Base-by-base conservation (phyloP, 2,888 invertebrate species). In the Parochlus steinenii region DNA sequence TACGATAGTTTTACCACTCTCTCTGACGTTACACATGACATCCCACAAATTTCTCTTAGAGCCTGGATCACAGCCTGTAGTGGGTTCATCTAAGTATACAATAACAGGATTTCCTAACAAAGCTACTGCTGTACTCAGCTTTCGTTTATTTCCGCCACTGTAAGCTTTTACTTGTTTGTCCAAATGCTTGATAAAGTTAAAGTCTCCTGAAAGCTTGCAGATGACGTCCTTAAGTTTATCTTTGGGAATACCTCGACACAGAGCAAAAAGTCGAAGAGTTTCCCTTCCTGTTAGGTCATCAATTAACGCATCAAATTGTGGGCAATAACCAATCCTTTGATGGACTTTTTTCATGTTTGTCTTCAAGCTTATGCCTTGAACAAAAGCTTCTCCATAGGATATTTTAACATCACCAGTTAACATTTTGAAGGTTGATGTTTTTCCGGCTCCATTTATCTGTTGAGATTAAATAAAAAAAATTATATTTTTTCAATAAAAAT, bases 381-480 rank as follows among this genome's bases (percentile, higher is more conserved):
- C 64, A 54, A 60, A 73, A 3, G 72, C 76, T 39, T 73, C 68
- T 0, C 80, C 79, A 32, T 62, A 62, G 0, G 74, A 67, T n/a
- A 76, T 64, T 8, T 56, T 52, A 45, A 73, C 72, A 48, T 80
- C 81, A 0, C 83, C 82, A 41, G 82, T 82, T 42, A 83, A 58
- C 74, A 81, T 80, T 55, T 75, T 76, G 54, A 86, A 86, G 0
- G 83, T 82, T 1, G 74, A 73, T 1, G 79, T 80, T 53, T 81
- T 82, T 1, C 81, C 81, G 1, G 81, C 80, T 4, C 81, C 80
- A 50, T 82, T 81, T 2, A 79, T 71, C 1, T n/a, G 7, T 11
- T 19, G 18, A 8, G 3, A 27, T 30, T 17, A n/a, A n/a, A n/a
- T 17, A 24, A 5, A 16, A 16, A 17, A 24, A 17, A 24, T 23